Evolutionary conservation across 1,140 invertebrate genomes (phyloP), one percentile per base, ranked within the genome.

Genomic region (Drosophila hydei): DNA sequence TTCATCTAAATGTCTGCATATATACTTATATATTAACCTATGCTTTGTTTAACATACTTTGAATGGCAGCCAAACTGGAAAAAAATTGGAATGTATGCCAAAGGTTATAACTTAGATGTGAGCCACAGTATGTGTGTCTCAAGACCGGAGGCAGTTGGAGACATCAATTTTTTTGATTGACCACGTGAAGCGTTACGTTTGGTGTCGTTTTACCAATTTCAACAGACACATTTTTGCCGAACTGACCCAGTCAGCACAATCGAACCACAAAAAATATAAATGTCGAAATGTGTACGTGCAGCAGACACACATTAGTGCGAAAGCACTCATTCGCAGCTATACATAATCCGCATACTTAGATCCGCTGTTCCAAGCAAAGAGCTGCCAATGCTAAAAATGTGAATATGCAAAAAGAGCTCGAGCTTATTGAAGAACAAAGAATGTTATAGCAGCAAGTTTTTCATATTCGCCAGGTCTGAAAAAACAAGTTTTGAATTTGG

Each of bases 131-230:
- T 25, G 12, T 11, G 30, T 56, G 5, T 2, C 4, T 27, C 38
- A 27, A 56, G 38, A 38, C 54, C 38, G 8, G 9, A 18, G 9
- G 54, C 54, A 56, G 27, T 56, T 56, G 54, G 54, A 43, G 54
- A 30, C 54, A 56, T 38, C 23, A 56, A 45, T 23, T 45, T 43
- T 55, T 56, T 56, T 43, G 52, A 56, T 43, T 16, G 11, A 38
- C 23, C 38, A 25, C n/a, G 21, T 27, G 40, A 18, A 9, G 4
- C 3, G 23, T 43, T 56, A 27, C 9, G 38, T 38, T 1, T 19
- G 54, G 54, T 56, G 38, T 56, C 54, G 18, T 43, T 18, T 56
- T 56, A 16, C 14, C 11, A 27, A 42, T 56, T 56, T 30, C 54
- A 23, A 56, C 54, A 56, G 14, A 43, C 14, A 43, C 6, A 33